These are phyloP conservation scores for Microcebus jonahi DNA, from an alignment of 2,113 vertebrate species.

Conservation along the genomic window DNA sequence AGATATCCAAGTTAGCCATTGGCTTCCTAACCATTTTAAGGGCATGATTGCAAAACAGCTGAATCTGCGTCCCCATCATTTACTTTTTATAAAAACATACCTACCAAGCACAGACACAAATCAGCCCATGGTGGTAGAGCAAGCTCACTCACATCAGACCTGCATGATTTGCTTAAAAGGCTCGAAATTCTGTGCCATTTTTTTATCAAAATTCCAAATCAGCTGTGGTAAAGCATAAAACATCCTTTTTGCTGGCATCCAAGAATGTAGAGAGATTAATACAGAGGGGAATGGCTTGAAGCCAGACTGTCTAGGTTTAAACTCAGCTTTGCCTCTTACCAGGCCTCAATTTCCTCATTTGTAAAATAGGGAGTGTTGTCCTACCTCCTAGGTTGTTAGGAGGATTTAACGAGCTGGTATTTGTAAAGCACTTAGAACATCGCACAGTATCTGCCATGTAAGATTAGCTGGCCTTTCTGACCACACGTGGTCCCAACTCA, in stretches of 20 bases:
- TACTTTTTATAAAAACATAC: background rate
- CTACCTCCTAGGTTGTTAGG: background rate
- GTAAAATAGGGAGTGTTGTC: background rate
- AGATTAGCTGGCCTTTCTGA: background rate
- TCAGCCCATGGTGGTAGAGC: background rate
- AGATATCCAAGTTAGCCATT: background rate
- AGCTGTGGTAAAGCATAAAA: background rate
- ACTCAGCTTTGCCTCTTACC: background rate
- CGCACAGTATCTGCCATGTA: background rate
- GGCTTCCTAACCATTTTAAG: background rate
- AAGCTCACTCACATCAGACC: background rate
- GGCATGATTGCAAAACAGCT: background rate
- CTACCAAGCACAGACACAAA: background rate
- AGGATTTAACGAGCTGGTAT: background rate
- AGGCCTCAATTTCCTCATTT: background rate
- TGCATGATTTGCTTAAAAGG: background rate
- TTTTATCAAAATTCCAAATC: background rate
- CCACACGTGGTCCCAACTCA: background rate
- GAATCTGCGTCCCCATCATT: background rate
- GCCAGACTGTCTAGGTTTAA: background rate
- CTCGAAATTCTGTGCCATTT: background rate
- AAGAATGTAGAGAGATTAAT: background rate
- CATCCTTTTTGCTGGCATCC: background rate
- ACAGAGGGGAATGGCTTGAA: background rate
- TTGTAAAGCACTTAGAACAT: background rate